Base-by-base conservation (phyloP, 2,797 vertebrate genomes). In the Gobio occitaniae region DNA sequence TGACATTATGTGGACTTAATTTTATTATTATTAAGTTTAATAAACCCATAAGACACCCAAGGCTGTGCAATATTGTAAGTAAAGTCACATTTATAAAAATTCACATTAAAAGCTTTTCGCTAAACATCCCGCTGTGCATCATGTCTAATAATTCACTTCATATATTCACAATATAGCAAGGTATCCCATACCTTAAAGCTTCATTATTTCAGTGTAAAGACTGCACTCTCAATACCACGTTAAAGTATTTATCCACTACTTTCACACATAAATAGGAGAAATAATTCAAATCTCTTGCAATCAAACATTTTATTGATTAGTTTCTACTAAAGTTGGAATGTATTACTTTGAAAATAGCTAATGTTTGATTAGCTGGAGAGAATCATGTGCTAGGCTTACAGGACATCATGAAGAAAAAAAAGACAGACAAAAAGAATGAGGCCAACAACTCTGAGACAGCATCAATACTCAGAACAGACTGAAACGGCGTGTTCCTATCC, bases 401-500 rank as follows among this genome's bases (percentile, higher is more conserved):
- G 44, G 25, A 13, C 36, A 17, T 44, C 9, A 38, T 44, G 32
- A 78, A 21, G 25, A 59, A 70, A 79, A 38, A 17, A 32, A 19
- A 56, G 54, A 59, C 36, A 71, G 41, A 56, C 74, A 59, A 59
- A n/a, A 41, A 61, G 17, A 72, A 56, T 66, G 25, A 66, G 47
- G 47, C 32, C 3, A 25, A 52, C 44, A 36, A 52, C 29, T 66
- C 38, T 47, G 5, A 52, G 13, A 65, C 59, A 59, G 44, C 50
- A 41, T 56, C 36, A 6, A 65, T 52, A 52, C 17, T 68, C 12
- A 69, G 8, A 56, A 54, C 21, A 25, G 59, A 47, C 29, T 75
- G 63, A 15, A 32, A 75, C 70, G 52, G 47, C 21, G 38, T 83
- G 80, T 77, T 69, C 54, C 41, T 76, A 79, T 84, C 78, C 80